Evolutionary conservation across 2,888 invertebrate species (phyloP).

Genomic region (Megaustenia siamemsis): DNA sequence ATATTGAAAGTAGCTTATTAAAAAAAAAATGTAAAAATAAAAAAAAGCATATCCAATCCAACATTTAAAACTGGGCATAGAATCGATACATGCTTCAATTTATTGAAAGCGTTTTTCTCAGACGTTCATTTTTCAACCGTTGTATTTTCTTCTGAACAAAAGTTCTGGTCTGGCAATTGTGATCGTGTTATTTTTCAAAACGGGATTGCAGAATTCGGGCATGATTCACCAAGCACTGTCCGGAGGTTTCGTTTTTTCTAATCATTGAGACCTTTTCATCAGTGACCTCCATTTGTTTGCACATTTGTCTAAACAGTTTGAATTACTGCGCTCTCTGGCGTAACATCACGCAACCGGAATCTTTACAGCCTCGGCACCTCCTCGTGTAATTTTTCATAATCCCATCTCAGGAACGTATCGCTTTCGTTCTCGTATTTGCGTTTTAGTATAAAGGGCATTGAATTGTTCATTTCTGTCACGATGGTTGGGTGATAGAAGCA

Average conservation of each 20-base stretch:
- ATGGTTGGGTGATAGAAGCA: not conserved
- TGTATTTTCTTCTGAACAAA: not conserved
- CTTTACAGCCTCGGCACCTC: not conserved
- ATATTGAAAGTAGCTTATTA: too few relatives aligned
- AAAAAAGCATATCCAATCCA: too few relatives aligned
- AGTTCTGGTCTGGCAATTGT: conserved; percentile 1
- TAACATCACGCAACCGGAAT: conserved; percentile 37
- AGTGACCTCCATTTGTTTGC: conserved; percentile 43
- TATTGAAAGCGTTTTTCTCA: not conserved
- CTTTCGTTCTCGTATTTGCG: not conserved
- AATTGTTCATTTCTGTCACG: not conserved
- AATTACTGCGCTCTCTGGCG: conserved; percentile 46
- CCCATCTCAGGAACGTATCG: not conserved
- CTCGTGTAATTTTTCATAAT: conserved; percentile 7
- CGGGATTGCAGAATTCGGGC: not conserved
- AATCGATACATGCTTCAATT: too few relatives aligned
- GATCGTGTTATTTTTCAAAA: conserved; percentile 17
- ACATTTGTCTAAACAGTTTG: conserved; percentile 50
- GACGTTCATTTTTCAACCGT: not conserved
- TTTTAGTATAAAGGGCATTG: not conserved
- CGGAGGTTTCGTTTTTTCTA: not conserved
- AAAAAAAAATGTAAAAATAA: too few relatives aligned
- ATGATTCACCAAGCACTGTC: conserved; percentile 15
- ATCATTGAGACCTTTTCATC: not conserved
- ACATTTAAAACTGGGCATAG: too few relatives aligned